Conservation (phyloP, 2,888 invertebrate species). For the Tolmerus cingulatus region DNA sequence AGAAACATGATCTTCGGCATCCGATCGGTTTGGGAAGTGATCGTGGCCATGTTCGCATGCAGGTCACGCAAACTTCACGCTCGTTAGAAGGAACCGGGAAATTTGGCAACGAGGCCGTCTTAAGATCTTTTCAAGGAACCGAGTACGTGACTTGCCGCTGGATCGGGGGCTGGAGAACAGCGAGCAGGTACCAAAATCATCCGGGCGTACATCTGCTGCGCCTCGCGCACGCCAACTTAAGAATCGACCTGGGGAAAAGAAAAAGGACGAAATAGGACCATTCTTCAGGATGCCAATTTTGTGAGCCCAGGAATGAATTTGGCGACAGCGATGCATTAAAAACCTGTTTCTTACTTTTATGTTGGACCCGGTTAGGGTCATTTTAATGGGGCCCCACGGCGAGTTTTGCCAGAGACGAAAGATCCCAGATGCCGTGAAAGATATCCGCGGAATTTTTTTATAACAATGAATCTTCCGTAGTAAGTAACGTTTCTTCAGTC, state of each 20-base stretch:
- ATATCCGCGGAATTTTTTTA: background rate
- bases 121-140: background rate
- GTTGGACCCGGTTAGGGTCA: background rate
- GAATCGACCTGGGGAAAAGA: background rate
- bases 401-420: background rate
- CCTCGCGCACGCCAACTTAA: background rate
- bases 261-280: background rate
- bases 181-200: background rate
- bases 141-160: background rate
- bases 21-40: background rate
- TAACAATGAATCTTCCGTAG: background rate
- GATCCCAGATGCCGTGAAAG: background rate
- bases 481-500: background rate
- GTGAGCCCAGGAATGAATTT: background rate
- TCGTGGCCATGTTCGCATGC: background rate
- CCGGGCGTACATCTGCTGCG: background rate
- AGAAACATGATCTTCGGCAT: background rate
- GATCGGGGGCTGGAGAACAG: background rate
- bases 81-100: background rate
- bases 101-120: background rate
- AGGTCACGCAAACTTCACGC: background rate
- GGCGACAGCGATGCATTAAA: background rate
- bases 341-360: background rate
- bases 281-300: background rate
- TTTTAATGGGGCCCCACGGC: background rate